These are phyloP conservation scores for Holotrichia oblita DNA, from an alignment of 1,140 invertebrate species.

Conservation along the genomic window DNA sequence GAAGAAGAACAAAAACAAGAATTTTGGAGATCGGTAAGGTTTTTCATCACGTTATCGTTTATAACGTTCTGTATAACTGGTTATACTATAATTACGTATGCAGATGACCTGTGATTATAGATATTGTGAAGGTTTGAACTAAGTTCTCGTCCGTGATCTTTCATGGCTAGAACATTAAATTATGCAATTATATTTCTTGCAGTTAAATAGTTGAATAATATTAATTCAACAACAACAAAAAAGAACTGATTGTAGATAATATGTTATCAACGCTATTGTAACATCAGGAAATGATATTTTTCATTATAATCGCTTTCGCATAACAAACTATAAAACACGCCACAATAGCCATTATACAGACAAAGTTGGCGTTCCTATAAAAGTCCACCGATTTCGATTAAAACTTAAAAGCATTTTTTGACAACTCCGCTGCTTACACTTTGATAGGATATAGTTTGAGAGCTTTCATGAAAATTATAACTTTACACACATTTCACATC, in stretches of 20 bases:
- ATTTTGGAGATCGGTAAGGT: slow-evolving; percentile 34
- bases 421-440: too few relatives aligned
- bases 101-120: neutral
- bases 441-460: too few relatives aligned
- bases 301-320: neutral
- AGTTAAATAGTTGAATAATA: neutral
- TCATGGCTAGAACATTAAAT: neutral
- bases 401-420: too few relatives aligned
- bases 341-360: neutral
- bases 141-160: neutral
- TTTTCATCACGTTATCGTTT: neutral
- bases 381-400: too few relatives aligned
- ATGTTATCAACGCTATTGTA: neutral
- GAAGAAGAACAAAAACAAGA: slow-evolving; percentile 42
- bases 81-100: neutral
- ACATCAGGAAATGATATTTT: neutral
- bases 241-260: neutral
- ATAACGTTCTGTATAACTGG: too few relatives aligned
- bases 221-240: too few relatives aligned
- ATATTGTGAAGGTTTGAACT: neutral
- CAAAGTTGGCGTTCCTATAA: too few relatives aligned
- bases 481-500: too few relatives aligned
- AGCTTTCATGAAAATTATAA: too few relatives aligned
- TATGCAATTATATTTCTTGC: neutral
- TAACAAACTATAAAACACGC: neutral